phyloP scores from a whole-genome alignment of 1,140 invertebrate genomes.

The Heliothis virescens region DNA sequence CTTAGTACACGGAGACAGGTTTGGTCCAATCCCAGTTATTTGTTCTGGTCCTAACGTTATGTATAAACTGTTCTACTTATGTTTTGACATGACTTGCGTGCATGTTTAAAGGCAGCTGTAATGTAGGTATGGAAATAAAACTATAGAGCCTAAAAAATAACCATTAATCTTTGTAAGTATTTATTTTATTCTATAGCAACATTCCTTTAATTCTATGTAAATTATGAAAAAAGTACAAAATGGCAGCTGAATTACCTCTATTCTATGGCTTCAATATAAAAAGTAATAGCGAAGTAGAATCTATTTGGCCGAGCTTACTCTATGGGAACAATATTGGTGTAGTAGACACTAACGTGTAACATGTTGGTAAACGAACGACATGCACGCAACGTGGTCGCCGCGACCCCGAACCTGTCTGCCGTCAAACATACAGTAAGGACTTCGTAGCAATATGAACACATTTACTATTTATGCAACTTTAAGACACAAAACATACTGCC shows the following conservation, averaged over 20 bases:
- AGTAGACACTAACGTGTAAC: constrained; percentile 54
- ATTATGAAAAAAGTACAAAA: constrained; percentile 65
- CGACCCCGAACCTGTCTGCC: constrained; percentile 64
- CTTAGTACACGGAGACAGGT: constrained; percentile 68
- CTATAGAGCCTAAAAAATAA: constrained; percentile 64
- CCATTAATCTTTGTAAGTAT: constrained; percentile 59
- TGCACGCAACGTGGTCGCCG: constrained; percentile 64
- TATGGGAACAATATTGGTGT: constrained; percentile 83
- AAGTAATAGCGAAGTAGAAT: constrained; percentile 52
- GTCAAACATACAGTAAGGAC: constrained; percentile 49
- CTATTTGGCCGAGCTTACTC: constrained; percentile 81
- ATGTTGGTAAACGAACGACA: constrained; percentile 57
- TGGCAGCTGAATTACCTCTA: constrained; percentile 73
- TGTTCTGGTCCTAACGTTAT: constrained; percentile 5
- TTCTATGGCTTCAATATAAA: constrained; percentile 54
- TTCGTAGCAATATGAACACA: constrained; percentile 33
- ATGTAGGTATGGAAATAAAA: constrained; percentile 69
- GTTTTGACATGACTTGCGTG: constrained; percentile 60
- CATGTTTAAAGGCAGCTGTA: constrained; percentile 76
- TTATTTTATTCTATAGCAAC: constrained; percentile 57
- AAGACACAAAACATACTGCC: constrained; percentile 68
- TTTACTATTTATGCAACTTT: constrained; percentile 46
- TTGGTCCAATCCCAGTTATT: constrained; percentile 52
- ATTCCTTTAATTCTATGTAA: constrained; percentile 53
- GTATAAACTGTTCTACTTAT: constrained; percentile 18